Conservation (phyloP, 2,113 vertebrate genomes). For the Mesocricetus auratus region DNA sequence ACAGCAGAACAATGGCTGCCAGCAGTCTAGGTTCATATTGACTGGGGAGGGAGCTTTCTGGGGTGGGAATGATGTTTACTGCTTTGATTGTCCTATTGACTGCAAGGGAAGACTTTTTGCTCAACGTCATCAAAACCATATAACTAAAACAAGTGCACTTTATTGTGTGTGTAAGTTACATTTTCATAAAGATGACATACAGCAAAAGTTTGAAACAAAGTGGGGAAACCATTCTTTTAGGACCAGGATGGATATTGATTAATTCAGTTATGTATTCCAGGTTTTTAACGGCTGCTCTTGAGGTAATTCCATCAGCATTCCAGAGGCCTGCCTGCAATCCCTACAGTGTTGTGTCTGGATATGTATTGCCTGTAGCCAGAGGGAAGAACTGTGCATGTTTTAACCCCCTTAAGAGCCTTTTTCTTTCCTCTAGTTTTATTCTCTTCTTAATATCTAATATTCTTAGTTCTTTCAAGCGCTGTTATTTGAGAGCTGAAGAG, state of each 20-base stretch:
- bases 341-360: neutral
- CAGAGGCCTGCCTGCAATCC: neutral
- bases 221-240: neutral
- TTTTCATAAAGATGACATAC: neutral
- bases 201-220: slow-evolving; percentile 23
- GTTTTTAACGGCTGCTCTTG: neutral
- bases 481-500: neutral
- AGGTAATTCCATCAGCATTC: neutral
- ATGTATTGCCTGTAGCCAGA: neutral
- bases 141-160: neutral
- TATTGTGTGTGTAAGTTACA: neutral
- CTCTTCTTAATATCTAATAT: slow-evolving; percentile 10
- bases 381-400: neutral
- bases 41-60: neutral
- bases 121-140: slow-evolving; percentile 11
- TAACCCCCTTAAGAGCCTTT: neutral
- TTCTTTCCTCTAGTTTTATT: slow-evolving; percentile 12
- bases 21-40: fast-evolving
- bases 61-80: neutral
- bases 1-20: neutral
- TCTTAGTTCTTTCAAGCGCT: neutral
- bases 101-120: neutral
- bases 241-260: neutral
- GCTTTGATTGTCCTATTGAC: neutral
- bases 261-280: neutral